Conservation (phyloP, 2,888 invertebrate genomes). For the Elegia similella region DNA sequence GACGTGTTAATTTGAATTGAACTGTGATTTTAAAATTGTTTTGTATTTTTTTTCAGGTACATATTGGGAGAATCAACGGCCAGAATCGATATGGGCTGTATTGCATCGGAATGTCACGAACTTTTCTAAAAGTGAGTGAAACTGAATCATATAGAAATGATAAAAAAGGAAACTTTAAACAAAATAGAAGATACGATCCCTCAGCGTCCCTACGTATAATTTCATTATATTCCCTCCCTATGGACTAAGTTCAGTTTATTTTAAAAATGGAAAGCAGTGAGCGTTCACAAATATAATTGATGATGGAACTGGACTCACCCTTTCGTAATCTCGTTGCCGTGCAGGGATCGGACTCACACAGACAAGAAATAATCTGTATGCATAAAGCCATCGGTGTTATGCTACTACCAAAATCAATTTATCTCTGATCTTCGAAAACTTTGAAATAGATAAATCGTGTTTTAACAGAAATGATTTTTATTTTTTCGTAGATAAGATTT, state of each 20-base stretch:
- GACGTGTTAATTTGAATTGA: constrained; percentile 47
- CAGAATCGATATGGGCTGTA: not conserved
- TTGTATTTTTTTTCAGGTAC: constrained; percentile 61
- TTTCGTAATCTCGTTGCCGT: constrained; percentile 58
- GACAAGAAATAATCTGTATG: constrained; percentile 9
- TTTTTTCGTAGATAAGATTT: no score
- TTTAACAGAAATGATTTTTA: no score
- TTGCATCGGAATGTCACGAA: constrained; percentile 42
- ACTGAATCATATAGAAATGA: not conserved
- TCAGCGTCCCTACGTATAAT: constrained; percentile 48
- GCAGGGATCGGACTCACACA: constrained; percentile 29
- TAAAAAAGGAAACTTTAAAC: constrained; percentile 9
- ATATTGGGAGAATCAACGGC: no score
- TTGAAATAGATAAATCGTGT: no score
- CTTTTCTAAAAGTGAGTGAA: constrained; percentile 48
- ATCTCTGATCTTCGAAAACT: no score
- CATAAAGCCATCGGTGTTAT: not conserved
- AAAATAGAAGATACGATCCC: constrained; percentile 23
- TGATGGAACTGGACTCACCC: constrained; percentile 63
- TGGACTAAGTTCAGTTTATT: constrained; percentile 58
- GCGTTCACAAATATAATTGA: constrained; percentile 72
- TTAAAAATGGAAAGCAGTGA: constrained; percentile 72
- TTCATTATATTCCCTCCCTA: constrained; percentile 61
- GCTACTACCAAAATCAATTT: not conserved
- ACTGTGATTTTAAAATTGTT: constrained; percentile 26